phyloP scores from a whole-genome alignment of 2,888 invertebrate genomes.

The Penaeus monodon region DNA sequence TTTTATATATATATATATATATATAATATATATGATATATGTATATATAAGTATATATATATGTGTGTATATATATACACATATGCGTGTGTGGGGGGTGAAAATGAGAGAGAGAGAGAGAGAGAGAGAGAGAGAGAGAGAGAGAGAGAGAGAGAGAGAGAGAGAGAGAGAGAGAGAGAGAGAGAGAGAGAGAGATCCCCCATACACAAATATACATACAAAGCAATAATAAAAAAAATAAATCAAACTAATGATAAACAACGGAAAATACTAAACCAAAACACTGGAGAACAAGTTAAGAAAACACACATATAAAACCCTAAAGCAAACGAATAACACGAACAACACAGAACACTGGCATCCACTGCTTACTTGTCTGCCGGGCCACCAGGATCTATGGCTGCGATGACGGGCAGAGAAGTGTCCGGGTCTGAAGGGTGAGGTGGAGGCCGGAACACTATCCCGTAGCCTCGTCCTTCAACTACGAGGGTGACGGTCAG shows the following conservation, averaged over 20 bases:
- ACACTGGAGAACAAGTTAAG: background rate
- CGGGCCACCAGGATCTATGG: constrained; percentile 74
- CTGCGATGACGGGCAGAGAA: constrained; percentile 71
- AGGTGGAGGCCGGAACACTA: constrained; percentile 72
- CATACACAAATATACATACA: too few species aligned
- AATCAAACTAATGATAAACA: constrained; percentile 5
- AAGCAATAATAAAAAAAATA: background rate
- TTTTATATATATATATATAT: too few species aligned
- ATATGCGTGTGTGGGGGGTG: too few species aligned
- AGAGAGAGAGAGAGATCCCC: too few species aligned
- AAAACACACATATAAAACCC: too few species aligned
- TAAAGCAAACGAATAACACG: background rate
- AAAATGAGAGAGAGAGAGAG: too few species aligned
- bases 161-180: too few species aligned
- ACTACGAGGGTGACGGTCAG: constrained; percentile 73
- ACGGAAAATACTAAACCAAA: background rate
- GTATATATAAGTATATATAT: too few species aligned
- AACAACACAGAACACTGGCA: background rate
- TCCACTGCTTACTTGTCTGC: constrained; percentile 74
- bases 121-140: too few species aligned
- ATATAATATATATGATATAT: too few species aligned
- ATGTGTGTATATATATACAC: too few species aligned
- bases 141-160: too few species aligned
- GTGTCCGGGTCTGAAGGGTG: constrained; percentile 68
- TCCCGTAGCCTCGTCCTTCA: constrained; percentile 73